These are phyloP conservation scores for Heliocidaris erythrogramma DNA, from an alignment of 35 echinoderm and acorn worm genomes.

Conservation along the genomic window DNA sequence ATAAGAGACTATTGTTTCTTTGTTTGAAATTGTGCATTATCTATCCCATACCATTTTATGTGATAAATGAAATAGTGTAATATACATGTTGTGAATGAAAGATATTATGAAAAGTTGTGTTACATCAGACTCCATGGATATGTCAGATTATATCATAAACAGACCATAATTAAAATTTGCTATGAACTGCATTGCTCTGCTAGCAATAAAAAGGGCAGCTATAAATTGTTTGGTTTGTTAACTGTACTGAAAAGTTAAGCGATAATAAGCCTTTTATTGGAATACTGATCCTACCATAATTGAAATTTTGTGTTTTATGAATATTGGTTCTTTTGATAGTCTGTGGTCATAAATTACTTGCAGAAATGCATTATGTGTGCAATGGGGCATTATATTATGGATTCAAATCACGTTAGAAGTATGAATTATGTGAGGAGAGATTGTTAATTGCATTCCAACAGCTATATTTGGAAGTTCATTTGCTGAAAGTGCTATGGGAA, in stretches of 20 bases:
- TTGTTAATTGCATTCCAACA: too few relatives aligned
- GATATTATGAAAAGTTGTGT: not conserved
- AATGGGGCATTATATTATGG: not conserved
- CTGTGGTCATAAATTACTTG: not conserved
- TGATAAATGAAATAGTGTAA: too few relatives aligned
- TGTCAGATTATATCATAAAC: not conserved
- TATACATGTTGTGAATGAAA: too few relatives aligned
- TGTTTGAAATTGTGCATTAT: not conserved
- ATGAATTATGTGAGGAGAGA: too few relatives aligned
- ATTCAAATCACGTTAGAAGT: not conserved
- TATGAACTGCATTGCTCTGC: not conserved
- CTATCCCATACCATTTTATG: not conserved
- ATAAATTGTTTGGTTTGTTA: not conserved
- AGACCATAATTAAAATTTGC: not conserved
- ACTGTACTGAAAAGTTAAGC: not conserved
- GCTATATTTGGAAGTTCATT: too few relatives aligned
- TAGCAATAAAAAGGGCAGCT: not conserved
- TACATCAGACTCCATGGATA: not conserved
- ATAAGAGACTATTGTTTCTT: too few relatives aligned
- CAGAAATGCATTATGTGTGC: not conserved
- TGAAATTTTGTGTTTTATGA: too few relatives aligned
- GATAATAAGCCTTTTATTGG: not conserved
- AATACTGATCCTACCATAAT: not conserved
- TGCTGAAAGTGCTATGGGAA: too few relatives aligned
- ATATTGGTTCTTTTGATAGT: not conserved